These are phyloP conservation scores for Oscheius myriophilus DNA, from an alignment of 2,888 invertebrate genomes.

Conservation along the genomic window DNA sequence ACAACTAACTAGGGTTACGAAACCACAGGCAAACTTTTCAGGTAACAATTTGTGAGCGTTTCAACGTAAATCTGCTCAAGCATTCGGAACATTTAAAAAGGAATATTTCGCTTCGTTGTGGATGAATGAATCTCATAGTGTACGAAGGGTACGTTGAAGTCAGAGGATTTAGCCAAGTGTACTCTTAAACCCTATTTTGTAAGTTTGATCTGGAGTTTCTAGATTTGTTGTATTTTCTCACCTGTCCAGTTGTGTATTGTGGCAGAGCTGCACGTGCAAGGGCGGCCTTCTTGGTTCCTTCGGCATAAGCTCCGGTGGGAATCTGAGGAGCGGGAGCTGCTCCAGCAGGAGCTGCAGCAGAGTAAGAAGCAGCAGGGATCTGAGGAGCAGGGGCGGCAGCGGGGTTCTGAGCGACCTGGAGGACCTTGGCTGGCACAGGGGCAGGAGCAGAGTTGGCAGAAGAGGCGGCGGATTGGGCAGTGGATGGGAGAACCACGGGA, in stretches of 20 bases:
- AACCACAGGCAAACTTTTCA: too few relatives aligned
- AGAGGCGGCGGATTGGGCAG: conserved; percentile 7
- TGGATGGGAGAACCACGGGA: conserved; percentile 4
- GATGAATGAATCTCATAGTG: too few relatives aligned
- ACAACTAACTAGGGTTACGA: too few relatives aligned
- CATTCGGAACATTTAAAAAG: too few relatives aligned
- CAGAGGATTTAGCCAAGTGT: too few relatives aligned
- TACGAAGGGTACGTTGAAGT: too few relatives aligned
- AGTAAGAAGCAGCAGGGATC: conserved; percentile 7
- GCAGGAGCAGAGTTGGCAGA: conserved; percentile 24
- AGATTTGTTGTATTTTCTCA: background rate
- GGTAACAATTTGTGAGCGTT: too few relatives aligned
- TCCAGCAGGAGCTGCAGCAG: conserved; percentile 14
- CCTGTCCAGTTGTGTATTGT: conserved; percentile 29
- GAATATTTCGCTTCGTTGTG: too few relatives aligned
- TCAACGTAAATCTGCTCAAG: too few relatives aligned
- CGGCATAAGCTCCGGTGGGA: conserved; percentile 34
- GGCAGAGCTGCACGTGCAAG: conserved; percentile 40
- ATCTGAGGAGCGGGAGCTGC: conserved; percentile 47
- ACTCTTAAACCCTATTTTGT: too few relatives aligned
- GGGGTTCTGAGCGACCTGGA: background rate
- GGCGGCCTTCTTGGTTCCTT: conserved; percentile 34
- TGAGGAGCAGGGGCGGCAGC: conserved; percentile 8
- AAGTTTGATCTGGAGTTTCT: too few relatives aligned
- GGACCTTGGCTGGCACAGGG: background rate